Base-by-base conservation (phyloP, 1,140 invertebrate genomes). In the Aporrectodea caliginosa region DNA sequence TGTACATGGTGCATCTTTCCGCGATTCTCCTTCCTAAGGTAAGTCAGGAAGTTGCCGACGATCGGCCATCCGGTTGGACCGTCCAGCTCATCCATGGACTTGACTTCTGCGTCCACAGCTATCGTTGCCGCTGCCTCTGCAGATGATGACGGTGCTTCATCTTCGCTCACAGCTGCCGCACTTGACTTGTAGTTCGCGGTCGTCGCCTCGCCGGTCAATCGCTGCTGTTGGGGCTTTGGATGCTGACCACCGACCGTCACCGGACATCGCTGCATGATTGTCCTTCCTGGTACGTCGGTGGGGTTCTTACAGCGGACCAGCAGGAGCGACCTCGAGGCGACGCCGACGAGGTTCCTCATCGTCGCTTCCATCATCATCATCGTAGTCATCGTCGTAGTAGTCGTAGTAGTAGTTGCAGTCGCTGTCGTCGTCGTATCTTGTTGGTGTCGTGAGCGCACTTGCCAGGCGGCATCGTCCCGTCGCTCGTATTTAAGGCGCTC, bases 1-100 rank as follows among this genome's bases (percentile, higher is more conserved):
- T 72, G 75, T 2, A 73, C 79, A 12, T 80, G 43, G 32, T 80
- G 79, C 43, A 80, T 69, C 31, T 58, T 32, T 22, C 79, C 79
- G 33, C 32, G 35, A 33, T 80, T 80, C 33, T 77, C 75, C 69
- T 80, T 80, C 75, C 70, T 80, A 30, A 80, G 69, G 75, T 80
- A 80, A 22, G 70, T 70, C 16, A 35, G 35, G 30, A 80, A 77
- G 73, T 80, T 80, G 12, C 79, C 79, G 27, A 80, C 35, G 69
- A 80, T 33, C 0, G 79, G 79, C 79, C 79, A 80, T 1, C 58
- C 68, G 12, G 74, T 32, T 14, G 79, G 79, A n/a, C 79, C 79
- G 34, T 16, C 35, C 69, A 80, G 69, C 22, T 77, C 74, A 29
- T 77, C 16, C 6, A 80, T 33, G 2, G 79, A 33, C 69, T 80